Base-by-base conservation (phyloP, 64 coral and sea anemone genomes). In the Platygyra sinensis region DNA sequence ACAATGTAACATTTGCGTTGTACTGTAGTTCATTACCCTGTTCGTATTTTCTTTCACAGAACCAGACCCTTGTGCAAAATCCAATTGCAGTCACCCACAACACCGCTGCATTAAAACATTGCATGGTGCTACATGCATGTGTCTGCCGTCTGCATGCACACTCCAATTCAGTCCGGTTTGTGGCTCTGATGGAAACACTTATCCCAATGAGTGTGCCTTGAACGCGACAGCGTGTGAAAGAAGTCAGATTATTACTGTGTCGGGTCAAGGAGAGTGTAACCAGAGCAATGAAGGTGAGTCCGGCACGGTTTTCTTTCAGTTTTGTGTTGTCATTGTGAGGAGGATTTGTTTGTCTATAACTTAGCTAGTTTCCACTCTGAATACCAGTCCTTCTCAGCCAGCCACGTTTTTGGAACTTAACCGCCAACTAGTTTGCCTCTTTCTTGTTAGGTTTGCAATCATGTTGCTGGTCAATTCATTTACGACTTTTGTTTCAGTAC, bases 131-230 rank as follows among this genome's bases (percentile, higher is more conserved):
- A 79, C 62, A 17, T 97, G 95, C 60, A 39, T 90, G 38, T 97
- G 95, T 72, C 92, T 79, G 52, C 81, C 81, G 51, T 30, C 36
- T 52, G 12, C 67, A 12, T 89, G 86, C 19, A 93, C 95, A 69
- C 8, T 10, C 72, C 79, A 90, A 24, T 97, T 88, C 16, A 71
- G 25, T 19, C 94, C 97, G 0, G 94, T 96, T 9, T 99, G 97
- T 89, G 97, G 75, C 22, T 91, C 91, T 36, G 97, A 99, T 86
- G 91, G 94, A 27, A 89, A 96, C 57, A 99, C 94, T 0, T 99
- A 99, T 60, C 28, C 93, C 24, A 99, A 95, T 73, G 39, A 28
- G 22, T 95, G 94, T 36, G 82, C 65, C 16, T 78, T 99, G 83
- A 86, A 79, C 11, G n/a, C 52, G 18, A 84, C 84, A 13, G 91